These are phyloP conservation scores for Ciona savignyi DNA, from an alignment of 23 tunicate genomes.

Conservation along the genomic window DNA sequence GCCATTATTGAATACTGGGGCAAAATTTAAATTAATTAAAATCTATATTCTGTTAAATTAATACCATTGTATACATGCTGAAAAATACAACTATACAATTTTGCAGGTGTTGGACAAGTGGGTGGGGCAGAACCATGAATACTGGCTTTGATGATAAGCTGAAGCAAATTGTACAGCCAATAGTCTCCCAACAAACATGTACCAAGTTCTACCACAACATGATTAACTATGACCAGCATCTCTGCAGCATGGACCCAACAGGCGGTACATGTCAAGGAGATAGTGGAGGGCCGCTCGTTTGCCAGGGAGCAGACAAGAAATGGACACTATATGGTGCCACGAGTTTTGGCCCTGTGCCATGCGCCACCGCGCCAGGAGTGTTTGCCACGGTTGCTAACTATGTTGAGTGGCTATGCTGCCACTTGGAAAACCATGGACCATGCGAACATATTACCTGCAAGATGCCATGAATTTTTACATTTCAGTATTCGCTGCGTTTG, in stretches of 20 bases:
- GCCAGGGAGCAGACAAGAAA: slow-evolving; percentile 44
- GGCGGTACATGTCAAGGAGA: slow-evolving; percentile 71
- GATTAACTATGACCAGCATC: slow-evolving; percentile 18
- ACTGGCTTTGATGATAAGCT: slow-evolving; percentile 29
- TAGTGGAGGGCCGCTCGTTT: slow-evolving; percentile 72
- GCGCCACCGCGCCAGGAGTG: slow-evolving; percentile 44
- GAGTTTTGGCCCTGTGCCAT: slow-evolving; percentile 53
- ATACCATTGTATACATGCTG: not conserved
- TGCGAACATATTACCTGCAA: slow-evolving; percentile 14
- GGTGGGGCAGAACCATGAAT: slow-evolving; percentile 51
- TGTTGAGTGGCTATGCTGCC: slow-evolving; percentile 57
- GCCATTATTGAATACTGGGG: too few relatives aligned
- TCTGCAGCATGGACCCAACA: slow-evolving; percentile 17
- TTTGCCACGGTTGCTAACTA: slow-evolving; percentile 34
- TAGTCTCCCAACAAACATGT: slow-evolving; percentile 22
- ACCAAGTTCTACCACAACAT: slow-evolving; percentile 11
- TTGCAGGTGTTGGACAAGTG: slow-evolving; percentile 69
- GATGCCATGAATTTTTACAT: not conserved
- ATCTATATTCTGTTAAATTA: not conserved
- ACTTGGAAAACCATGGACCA: slow-evolving; percentile 16
- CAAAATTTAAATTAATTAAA: not conserved
- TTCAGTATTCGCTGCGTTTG: too few relatives aligned
- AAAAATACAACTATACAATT: too few relatives aligned
- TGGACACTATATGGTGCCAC: slow-evolving; percentile 75
- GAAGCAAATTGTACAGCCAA: slow-evolving; percentile 25